A percentile compares a stretch with the other conserved stretches of the same genome.
Evolutionary conservation across 2,113 vertebrate species (phyloP).

Genomic region (Murina feae): DNA sequence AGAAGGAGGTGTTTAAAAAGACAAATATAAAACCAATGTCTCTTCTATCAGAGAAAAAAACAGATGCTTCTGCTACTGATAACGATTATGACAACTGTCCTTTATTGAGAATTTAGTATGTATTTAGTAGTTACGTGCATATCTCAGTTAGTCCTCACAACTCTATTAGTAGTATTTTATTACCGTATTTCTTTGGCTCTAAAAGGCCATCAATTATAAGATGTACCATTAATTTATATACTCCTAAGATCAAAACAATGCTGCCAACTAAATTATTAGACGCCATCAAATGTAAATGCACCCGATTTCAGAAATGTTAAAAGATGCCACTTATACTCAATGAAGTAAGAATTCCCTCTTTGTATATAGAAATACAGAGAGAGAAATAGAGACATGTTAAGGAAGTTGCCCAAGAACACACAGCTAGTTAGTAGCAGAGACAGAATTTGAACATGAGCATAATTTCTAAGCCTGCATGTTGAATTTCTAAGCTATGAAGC

Average conservation of each 20-base stretch:
- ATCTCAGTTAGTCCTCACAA: slow-evolving; percentile 14
- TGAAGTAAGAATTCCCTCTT: background rate
- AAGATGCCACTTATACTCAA: background rate
- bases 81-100: background rate
- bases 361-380: background rate
- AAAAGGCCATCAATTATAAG: background rate
- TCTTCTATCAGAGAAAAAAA: background rate
- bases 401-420: background rate
- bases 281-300: background rate
- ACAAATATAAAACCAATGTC: background rate
- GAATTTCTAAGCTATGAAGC: background rate
- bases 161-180: background rate
- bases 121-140: background rate
- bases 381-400: background rate
- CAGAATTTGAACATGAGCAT: background rate
- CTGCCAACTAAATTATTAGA: background rate
- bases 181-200: background rate
- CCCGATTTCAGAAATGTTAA: slow-evolving; percentile 14
- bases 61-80: background rate
- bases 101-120: background rate
- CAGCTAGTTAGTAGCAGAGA: background rate
- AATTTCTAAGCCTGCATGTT: background rate
- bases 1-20: background rate
- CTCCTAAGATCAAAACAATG: background rate
- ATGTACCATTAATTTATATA: background rate